phyloP scores from a whole-genome alignment of 2,888 invertebrate species.

The Plebejus melissa region DNA sequence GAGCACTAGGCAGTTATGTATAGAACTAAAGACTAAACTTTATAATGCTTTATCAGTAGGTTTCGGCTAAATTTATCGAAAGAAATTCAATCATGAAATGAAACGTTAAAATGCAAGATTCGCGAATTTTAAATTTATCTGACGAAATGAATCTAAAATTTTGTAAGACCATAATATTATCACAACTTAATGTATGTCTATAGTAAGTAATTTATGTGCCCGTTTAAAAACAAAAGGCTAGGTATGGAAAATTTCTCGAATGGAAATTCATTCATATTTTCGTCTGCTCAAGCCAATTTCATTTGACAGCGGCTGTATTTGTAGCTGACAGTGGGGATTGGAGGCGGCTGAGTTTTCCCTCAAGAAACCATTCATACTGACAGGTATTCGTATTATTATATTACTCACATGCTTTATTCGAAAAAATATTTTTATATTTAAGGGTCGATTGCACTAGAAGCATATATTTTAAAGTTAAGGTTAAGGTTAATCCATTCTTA shows the following conservation, averaged over 20 bases:
- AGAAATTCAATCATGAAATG: no score
- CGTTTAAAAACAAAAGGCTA: neutral
- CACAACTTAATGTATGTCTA: neutral
- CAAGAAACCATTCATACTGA: neutral
- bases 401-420: neutral
- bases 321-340: conserved; percentile 7
- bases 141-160: no score
- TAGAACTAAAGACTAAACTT: no score
- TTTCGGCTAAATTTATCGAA: no score
- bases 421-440: neutral
- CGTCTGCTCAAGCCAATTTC: conserved; percentile 6
- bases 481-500: no score
- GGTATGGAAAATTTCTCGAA: neutral
- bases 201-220: neutral
- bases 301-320: conserved; percentile 17
- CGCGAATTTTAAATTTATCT: no score
- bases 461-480: no score
- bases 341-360: conserved; percentile 3
- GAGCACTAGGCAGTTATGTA: no score
- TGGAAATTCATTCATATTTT: neutral
- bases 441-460: no score
- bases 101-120: no score
- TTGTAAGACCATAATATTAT: no score
- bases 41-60: no score
- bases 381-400: conserved; percentile 1